Evolutionary conservation across 2,113 vertebrate species (phyloP), one percentile per base, ranked within the genome.

Genomic region (Zeus faber): DNA sequence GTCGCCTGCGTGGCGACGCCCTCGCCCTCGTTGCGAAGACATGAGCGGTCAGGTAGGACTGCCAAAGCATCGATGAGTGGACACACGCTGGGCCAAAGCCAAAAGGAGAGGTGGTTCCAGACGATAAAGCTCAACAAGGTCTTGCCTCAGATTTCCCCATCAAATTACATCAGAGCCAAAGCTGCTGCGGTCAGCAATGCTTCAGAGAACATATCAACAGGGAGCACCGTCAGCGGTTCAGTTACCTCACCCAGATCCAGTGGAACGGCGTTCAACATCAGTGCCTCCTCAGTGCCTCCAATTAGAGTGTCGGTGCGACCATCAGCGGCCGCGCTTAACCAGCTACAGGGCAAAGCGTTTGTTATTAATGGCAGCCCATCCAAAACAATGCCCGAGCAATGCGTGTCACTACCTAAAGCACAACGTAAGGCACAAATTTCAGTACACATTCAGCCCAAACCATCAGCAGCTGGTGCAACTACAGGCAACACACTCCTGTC

Each of bases 201-300:
- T 26, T 26, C 45, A 13, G 46, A 52, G 2, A 80, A 66, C 27
- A 46, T 53, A 14, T n/a, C 58, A 16, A 21, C 13, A 7, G 60
- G 39, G 27, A 54, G 54, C 54, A 63, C 57, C 39, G 48, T 61
- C 62, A 70, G 48, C 18, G 27, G 47, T 53, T 44, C 49, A 6
- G 29, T 72, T 67, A 65, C 74, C 67, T 63, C 72, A 23, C 6
- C 56, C 22, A 62, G 67, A 54, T 47, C 59, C 35, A 64, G 60
- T 31, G 67, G 65, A 41, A 49, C 67, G 45, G 65, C 29, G 29
- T 43, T 69, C 14, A 67, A 80, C 63, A 67, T 39, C 57, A 70
- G 49, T 41, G 47, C 27, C 39, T 70, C 74, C 63, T 74, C 76
- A 72, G 74, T 84, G 80, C 76, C 84, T 87, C 68, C 54, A 35